A percentile compares a stretch with the other conserved stretches of the same genome.
Evolutionary conservation across 35 echinoderm and acorn worm genomes (phyloP).

Genomic region (Apostichopus japonicus): DNA sequence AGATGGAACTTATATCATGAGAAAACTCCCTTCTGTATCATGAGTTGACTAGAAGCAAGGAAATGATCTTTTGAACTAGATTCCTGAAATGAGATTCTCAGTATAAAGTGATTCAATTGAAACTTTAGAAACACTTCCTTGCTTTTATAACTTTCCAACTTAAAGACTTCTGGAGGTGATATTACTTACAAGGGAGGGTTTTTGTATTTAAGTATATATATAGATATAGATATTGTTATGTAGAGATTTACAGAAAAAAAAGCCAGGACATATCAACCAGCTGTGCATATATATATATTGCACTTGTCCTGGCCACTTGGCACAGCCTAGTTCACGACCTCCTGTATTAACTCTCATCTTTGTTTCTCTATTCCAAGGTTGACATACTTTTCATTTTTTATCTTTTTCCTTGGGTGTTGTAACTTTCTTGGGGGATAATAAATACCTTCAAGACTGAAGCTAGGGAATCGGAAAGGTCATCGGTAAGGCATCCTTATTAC

Average conservation of each 20-base stretch:
- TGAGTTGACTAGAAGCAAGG: background rate
- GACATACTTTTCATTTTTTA: background rate
- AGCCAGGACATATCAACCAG: background rate
- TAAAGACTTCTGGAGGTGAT: too few relatives aligned
- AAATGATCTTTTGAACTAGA: constrained; percentile 20
- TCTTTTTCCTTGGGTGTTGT: background rate
- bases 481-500: background rate
- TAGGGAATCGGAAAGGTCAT: constrained; percentile 22
- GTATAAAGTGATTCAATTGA: background rate
- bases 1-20: too few relatives aligned
- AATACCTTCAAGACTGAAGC: constrained; percentile 36
- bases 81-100: constrained; percentile 18
- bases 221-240: too few relatives aligned
- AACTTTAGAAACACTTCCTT: constrained; percentile 17
- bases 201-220: background rate
- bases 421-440: constrained; percentile 37
- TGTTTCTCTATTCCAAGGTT: constrained; percentile 3
- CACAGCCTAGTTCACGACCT: background rate
- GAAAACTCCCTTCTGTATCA: too few relatives aligned
- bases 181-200: background rate
- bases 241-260: background rate
- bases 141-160: background rate
- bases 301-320: constrained; percentile 3
- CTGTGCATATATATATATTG: background rate
- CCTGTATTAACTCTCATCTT: background rate